Evolutionary conservation across 2,888 invertebrate species (phyloP), one percentile per base, ranked within the genome.

Genomic region (Salpingus planirostris): DNA sequence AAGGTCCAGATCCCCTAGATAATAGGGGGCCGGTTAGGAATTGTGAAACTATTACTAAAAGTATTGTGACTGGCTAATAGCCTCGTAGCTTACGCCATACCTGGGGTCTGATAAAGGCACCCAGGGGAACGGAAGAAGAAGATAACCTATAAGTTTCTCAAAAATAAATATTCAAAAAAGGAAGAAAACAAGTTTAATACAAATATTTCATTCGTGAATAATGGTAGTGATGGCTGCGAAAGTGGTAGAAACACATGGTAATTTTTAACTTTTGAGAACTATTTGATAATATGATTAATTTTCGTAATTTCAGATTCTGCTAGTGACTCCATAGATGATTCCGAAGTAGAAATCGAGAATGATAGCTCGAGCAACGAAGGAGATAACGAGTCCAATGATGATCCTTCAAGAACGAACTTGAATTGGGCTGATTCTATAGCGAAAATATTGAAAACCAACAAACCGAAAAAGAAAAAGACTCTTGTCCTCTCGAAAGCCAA

Each of bases 401-500:
- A 15, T 24, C 8, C 13, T 37, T 43, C 29, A 6, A 28, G 40
- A 35, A 69, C 68, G 0, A 85, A 85, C 59, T 65, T 73, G 40
- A 82, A 80, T 2, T 89, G 88, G 88, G 88, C 85, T 2, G 80
- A 88, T 64, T 86, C 82, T 0, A 76, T 90, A 55, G 70, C 78
- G 4, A 87, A 87, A 63, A 82, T 90, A 43, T 67, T 90, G 13
- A 75, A 73, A 36, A 74, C 80, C 2, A 80, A 74, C 14, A 83
- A 84, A 56, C 81, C 85, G 0, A 81, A 80, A 60, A 71, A 74
- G 23, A 83, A 83, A 49, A 85, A 81, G 57, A 73, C 78, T 0
- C 63, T 84, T 31, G 82, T 88, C 1, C 60, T 91, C 21, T 83
- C 87, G 0, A 78, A 82, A 55, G 88, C 88, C 0, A 88, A 85